These are phyloP conservation scores for Pangasius sanitwongsei DNA, from an alignment of 2,797 vertebrate genomes.

Conservation along the genomic window DNA sequence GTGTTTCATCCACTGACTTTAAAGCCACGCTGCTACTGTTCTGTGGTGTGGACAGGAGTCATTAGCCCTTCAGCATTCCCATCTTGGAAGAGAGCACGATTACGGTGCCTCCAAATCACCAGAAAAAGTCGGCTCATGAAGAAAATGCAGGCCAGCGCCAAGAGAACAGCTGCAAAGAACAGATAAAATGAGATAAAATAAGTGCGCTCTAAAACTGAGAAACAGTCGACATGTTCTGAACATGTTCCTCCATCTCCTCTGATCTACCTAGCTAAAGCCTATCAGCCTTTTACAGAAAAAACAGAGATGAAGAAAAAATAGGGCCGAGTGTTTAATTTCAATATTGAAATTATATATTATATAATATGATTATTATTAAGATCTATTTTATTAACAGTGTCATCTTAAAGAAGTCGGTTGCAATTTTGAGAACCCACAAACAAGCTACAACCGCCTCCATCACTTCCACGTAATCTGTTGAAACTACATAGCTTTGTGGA, in stretches of 20 bases:
- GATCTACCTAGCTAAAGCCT: neutral
- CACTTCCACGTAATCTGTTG: neutral
- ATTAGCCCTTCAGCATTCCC: conserved; percentile 14
- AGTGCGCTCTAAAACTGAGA: neutral
- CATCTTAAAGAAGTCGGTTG: neutral
- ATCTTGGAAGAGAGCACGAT: conserved; percentile 58
- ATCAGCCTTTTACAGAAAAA: neutral
- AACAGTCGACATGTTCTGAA: neutral
- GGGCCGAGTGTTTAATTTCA: neutral
- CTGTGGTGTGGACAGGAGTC: neutral
- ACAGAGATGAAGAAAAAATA: neutral
- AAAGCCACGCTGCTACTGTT: conserved; percentile 17
- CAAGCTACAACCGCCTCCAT: neutral
- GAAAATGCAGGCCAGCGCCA: conserved; percentile 68
- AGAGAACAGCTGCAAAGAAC: conserved; percentile 61
- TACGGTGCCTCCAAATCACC: conserved; percentile 69
- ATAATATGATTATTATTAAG: neutral
- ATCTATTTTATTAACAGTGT: neutral
- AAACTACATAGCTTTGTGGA: neutral
- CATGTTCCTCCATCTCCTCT: neutral
- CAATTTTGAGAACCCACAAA: neutral
- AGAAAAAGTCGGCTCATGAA: conserved; percentile 62
- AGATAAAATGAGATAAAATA: neutral
- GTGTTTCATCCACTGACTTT: neutral
- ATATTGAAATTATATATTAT: neutral